Conservation (phyloP, 2,113 vertebrate species). For the Peromyscus californicus region DNA sequence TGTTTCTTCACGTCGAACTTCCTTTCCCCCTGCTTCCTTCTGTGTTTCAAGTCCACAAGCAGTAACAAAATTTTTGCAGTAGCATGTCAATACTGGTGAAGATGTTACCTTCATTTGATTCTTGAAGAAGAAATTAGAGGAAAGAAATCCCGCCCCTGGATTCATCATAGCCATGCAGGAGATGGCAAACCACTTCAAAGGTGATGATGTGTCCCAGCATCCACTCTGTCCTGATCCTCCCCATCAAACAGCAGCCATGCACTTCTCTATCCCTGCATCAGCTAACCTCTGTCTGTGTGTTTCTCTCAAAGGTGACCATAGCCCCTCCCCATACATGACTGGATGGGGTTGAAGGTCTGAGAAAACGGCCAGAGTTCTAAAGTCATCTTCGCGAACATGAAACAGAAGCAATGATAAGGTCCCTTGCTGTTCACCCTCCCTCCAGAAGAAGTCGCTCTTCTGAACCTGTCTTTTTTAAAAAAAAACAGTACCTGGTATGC, state of each 20-base stretch:
- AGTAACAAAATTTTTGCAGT: slow-evolving; percentile 1
- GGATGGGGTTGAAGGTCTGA: background rate
- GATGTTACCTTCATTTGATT: background rate
- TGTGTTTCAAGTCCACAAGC: background rate
- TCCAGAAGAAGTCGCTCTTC: slow-evolving; percentile 71
- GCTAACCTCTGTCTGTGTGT: background rate
- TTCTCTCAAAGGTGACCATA: background rate
- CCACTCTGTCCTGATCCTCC: background rate
- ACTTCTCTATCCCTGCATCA: background rate
- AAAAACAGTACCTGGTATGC: background rate
- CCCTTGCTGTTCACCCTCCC: slow-evolving; percentile 48
- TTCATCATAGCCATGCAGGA: background rate
- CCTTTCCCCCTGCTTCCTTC: background rate
- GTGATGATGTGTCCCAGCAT: background rate
- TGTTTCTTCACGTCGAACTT: background rate
- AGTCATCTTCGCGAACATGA: background rate
- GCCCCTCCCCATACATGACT: background rate
- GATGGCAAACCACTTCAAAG: background rate
- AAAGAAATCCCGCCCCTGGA: background rate
- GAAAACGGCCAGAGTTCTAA: background rate
- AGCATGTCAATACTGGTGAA: background rate
- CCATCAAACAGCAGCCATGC: background rate
- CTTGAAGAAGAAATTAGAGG: background rate
- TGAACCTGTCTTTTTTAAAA: background rate
- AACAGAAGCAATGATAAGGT: slow-evolving; percentile 5